Conservation (phyloP, 2,113 vertebrate genomes). For the Chloropsis hardwickii region DNA sequence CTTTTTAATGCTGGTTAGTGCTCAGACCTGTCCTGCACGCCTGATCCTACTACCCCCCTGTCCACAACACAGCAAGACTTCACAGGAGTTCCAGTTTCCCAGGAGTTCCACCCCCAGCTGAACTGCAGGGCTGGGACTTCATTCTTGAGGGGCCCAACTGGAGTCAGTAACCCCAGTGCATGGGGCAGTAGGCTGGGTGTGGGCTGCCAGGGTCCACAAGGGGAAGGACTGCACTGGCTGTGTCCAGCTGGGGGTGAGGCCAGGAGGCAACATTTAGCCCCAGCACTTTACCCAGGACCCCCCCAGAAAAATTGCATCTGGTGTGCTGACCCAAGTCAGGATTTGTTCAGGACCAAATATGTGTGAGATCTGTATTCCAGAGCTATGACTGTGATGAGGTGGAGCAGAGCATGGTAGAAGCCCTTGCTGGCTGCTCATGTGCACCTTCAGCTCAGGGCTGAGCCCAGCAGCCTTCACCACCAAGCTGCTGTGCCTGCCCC, state of each 20-base stretch:
- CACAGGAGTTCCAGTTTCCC: background rate
- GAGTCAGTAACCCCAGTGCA: background rate
- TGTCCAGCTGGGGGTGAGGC: background rate
- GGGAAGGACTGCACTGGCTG: background rate
- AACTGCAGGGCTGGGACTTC: background rate
- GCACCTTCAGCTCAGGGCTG: rapidly evolving
- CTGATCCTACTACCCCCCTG: background rate
- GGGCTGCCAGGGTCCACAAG: background rate
- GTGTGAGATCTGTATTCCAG: background rate
- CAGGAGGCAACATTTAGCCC: background rate
- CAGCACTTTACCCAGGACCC: background rate
- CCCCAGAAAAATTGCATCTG: rapidly evolving
- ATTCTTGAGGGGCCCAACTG: background rate
- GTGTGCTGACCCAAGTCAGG: background rate
- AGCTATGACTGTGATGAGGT: background rate
- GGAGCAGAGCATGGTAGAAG: background rate
- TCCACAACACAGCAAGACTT: background rate
- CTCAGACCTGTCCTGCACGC: background rate
- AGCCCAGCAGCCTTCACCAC: background rate
- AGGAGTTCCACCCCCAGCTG: background rate
- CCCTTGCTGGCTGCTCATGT: rapidly evolving
- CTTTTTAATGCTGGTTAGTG: background rate
- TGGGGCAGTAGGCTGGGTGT: background rate
- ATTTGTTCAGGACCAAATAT: background rate
- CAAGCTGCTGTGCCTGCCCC: background rate